Conservation (phyloP, 2,797 vertebrate species). For the Melanitta fusca region DNA sequence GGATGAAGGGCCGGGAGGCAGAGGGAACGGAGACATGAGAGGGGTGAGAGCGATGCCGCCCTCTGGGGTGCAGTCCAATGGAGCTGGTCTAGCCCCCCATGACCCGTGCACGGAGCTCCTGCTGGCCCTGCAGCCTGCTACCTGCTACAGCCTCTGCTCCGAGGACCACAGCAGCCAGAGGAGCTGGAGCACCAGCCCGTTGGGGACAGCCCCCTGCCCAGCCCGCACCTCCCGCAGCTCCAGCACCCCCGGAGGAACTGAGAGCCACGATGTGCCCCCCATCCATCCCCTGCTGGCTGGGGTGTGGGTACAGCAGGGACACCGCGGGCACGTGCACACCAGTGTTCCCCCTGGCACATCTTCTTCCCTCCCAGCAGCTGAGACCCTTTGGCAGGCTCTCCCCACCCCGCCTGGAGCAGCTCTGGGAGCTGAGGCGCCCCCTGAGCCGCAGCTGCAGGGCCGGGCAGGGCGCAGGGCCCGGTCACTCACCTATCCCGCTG, state of each 20-base stretch:
- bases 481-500: conserved; percentile 86
- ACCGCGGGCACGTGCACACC: not conserved
- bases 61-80: not conserved
- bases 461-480: not conserved
- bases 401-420: not conserved
- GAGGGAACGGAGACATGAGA: conserved; percentile 10
- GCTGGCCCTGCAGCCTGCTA: not conserved
- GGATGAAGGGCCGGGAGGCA: not conserved
- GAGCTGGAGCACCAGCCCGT: not conserved
- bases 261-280: no score
- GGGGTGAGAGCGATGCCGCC: not conserved
- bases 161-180: not conserved
- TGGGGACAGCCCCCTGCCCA: not conserved
- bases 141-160: not conserved
- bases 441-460: rapidly evolving
- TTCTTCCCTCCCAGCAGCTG: not conserved
- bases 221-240: not conserved
- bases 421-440: not conserved
- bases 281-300: not conserved
- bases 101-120: not conserved
- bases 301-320: not conserved
- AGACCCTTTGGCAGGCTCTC: not conserved
- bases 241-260: not conserved
- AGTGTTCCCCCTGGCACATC: not conserved
- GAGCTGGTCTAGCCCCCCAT: no score